Percentiles rank a stretch among this genome's conserved stretches.
Evolutionary conservation across 2,113 vertebrate species (phyloP).

Genomic region (Brachionichthys hirsutus): DNA sequence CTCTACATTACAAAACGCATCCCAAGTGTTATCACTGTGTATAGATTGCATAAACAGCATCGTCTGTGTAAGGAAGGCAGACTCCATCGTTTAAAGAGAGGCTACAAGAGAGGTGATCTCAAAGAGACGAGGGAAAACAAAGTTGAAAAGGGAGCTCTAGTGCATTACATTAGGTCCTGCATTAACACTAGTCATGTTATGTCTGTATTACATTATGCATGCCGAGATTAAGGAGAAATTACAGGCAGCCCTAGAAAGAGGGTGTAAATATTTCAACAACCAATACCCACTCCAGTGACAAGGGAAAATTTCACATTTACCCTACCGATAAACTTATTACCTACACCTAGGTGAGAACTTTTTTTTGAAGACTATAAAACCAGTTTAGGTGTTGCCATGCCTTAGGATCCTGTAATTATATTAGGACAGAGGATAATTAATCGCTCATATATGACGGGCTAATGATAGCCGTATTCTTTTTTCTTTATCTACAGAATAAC

Average conservation of each 20-base stretch:
- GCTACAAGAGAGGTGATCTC: slow-evolving; percentile 72
- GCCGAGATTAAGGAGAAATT: slow-evolving; percentile 89
- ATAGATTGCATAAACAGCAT: slow-evolving; percentile 89
- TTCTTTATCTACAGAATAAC: slow-evolving; percentile 94
- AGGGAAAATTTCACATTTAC: slow-evolving; percentile 90
- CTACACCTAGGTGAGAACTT: slow-evolving; percentile 75
- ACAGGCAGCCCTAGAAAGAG: slow-evolving; percentile 77
- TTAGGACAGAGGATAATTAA: slow-evolving; percentile 86
- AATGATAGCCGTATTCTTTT: slow-evolving; percentile 83
- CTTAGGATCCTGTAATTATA: slow-evolving; percentile 90
- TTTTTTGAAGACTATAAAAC: slow-evolving; percentile 80
- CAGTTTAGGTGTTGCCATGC: slow-evolving; percentile 77
- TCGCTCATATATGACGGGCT: slow-evolving; percentile 82
- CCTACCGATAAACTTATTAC: slow-evolving; percentile 65
- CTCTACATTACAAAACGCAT: slow-evolving; percentile 86
- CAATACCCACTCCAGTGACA: slow-evolving; percentile 93
- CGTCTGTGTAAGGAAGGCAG: slow-evolving; percentile 97
- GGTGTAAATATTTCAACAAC: slow-evolving; percentile 86
- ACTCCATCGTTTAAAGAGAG: slow-evolving; percentile 87
- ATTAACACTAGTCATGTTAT: slow-evolving; percentile 87
- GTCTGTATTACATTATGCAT: slow-evolving; percentile 95
- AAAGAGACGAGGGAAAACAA: slow-evolving; percentile 80
- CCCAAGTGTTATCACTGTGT: slow-evolving; percentile 86
- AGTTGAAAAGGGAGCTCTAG: slow-evolving; percentile 90
- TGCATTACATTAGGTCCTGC: slow-evolving; percentile 94